These are phyloP conservation scores for Pocillopora verrucosa DNA, from an alignment of 64 coral and sea anemone species.

Conservation along the genomic window DNA sequence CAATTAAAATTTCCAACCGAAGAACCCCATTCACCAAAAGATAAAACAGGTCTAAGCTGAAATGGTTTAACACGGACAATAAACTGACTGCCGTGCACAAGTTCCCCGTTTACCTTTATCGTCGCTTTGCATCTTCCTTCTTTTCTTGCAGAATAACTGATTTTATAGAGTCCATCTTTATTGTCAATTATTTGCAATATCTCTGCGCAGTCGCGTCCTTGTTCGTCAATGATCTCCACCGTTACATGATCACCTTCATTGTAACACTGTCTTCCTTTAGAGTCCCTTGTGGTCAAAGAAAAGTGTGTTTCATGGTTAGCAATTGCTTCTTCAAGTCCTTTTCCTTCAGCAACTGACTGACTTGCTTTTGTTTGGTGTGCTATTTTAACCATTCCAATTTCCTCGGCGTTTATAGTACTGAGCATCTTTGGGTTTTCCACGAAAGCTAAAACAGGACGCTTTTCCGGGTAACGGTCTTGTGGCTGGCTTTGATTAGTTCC, in stretches of 20 bases:
- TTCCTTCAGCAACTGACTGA: slow-evolving; percentile 31
- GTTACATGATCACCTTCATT: slow-evolving; percentile 4
- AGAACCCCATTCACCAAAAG: slow-evolving; percentile 7
- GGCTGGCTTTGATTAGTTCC: not conserved
- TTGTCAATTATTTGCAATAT: slow-evolving; percentile 15
- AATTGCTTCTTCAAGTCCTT: slow-evolving; percentile 49
- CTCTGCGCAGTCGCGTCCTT: not conserved
- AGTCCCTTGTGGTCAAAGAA: slow-evolving; percentile 3
- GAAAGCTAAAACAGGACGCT: not conserved
- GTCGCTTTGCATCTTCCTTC: slow-evolving; percentile 3
- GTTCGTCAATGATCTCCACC: slow-evolving; percentile 5
- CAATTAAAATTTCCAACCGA: not conserved
- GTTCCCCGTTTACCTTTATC: slow-evolving; percentile 27
- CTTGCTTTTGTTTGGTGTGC: not conserved
- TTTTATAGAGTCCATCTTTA: slow-evolving; percentile 44
- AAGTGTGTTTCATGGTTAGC: slow-evolving; percentile 37
- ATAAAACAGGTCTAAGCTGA: slow-evolving; percentile 26
- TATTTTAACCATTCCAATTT: not conserved
- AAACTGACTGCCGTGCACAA: slow-evolving; percentile 31
- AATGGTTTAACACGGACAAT: slow-evolving; percentile 18
- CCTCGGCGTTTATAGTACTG: not conserved
- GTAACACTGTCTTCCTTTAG: slow-evolving; percentile 6
- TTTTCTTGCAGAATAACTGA: slow-evolving; percentile 17
- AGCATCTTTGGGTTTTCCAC: not conserved
- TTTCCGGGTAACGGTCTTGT: not conserved